Base-by-base conservation (phyloP, 2,888 invertebrate genomes). In the Diplolepis rosae region DNA sequence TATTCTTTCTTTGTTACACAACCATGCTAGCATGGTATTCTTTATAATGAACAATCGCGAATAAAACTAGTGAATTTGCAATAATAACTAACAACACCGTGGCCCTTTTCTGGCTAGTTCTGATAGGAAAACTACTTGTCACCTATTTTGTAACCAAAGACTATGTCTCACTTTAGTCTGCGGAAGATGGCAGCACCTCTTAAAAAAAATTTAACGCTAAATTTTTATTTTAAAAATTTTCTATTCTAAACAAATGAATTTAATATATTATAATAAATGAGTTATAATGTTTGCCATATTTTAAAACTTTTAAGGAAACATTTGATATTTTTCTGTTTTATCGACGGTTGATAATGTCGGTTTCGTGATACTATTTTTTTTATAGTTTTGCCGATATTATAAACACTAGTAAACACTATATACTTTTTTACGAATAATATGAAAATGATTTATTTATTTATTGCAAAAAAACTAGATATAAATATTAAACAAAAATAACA, bases 1-100 rank as follows among this genome's bases (percentile, higher is more conserved):
- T 61, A 61, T 61, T 61, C 39, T 61, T 61, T 39, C 39, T 61
- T 61, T 61, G 35, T 61, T 61, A 61, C n/a, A 61, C 61, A 61
- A 35, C 61, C 61, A 61, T 61, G 61, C n/a, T 61, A 61, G 24
- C 61, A 61, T 61, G 35, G 61, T 61, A n/a, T 61, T 24, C 24
- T 24, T 39, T 13, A 39, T n/a, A 39, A 7, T 61, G 7, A 39
- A 61, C n/a, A 61, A 61, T 61, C 6, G 24, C 39, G 24, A 39
- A 39, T 42, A 22, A 39, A 61, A 61, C 61, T 61, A 61, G 24
- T 42, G 11, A 61, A 39, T 61, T 61, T 61, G 24, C 61, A 61
- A 61, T 61, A 61, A 61, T 61, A 61, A 61, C 27, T 61, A 61
- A 35, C 24, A 61, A 61, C 27, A 61, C 61, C 11, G 48, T 32